These are phyloP conservation scores for Agrotis ipsilon DNA, from an alignment of 2,888 invertebrate genomes.

Conservation along the genomic window DNA sequence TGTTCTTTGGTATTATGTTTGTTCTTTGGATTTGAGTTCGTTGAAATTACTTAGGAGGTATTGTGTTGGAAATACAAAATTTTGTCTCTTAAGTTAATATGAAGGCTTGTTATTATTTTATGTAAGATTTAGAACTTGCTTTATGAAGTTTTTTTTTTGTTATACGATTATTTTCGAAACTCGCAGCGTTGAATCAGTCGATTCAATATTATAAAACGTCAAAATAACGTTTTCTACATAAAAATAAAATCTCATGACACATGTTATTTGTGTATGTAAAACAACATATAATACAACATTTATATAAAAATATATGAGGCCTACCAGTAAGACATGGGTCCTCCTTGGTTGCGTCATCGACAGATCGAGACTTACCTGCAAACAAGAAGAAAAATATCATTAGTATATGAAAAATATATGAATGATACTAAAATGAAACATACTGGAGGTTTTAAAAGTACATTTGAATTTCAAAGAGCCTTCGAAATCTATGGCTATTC, in stretches of 20 bases:
- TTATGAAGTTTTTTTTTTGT: not conserved
- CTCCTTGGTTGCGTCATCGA: constrained; percentile 88
- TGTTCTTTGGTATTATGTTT: constrained; percentile 15
- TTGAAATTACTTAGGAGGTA: not conserved
- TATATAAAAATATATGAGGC: constrained; percentile 64
- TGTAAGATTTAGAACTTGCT: not conserved
- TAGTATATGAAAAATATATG: not conserved
- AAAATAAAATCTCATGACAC: not conserved
- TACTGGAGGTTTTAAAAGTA: no score
- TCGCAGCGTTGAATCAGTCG: not conserved
- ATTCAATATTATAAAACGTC: not conserved
- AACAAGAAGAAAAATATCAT: constrained; percentile 54
- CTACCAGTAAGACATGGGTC: constrained; percentile 90
- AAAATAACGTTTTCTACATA: not conserved
- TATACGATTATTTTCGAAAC: not conserved
- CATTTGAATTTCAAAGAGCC: no score
- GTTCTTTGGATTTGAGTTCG: constrained; percentile 14
- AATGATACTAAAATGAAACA: no score
- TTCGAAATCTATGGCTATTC: no score
- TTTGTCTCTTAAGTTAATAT: not conserved
- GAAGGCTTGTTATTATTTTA: not conserved
- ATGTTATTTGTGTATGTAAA: not conserved
- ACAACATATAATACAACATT: not conserved
- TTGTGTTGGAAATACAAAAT: not conserved
- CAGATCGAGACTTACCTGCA: constrained; percentile 89